Percentiles rank a stretch among this genome's conserved stretches.
Evolutionary conservation across 2,888 invertebrate species (phyloP).

Genomic region (Microctonus aethiopoides): DNA sequence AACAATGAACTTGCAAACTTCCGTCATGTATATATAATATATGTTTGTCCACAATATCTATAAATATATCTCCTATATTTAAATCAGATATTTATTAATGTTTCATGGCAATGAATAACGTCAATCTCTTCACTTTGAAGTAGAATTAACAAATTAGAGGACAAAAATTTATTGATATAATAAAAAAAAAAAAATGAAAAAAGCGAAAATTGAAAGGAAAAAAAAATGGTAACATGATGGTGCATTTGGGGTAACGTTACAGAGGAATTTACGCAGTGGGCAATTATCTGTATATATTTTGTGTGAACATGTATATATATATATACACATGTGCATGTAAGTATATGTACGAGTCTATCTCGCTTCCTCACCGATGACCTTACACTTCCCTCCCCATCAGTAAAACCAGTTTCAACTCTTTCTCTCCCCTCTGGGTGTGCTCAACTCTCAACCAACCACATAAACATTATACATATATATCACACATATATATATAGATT

Average conservation of each 20-base stretch:
- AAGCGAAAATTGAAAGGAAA: no score
- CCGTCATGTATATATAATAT: no score
- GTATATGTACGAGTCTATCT: slow-evolving; percentile 40
- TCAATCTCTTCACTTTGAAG: background rate
- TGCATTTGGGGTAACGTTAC: no score
- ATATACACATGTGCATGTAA: background rate
- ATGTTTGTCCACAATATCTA: no score
- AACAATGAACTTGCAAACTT: background rate
- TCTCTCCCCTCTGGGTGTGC: slow-evolving; percentile 52
- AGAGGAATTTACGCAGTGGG: no score
- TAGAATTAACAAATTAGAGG: background rate
- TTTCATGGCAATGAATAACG: no score
- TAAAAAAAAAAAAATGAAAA: no score
- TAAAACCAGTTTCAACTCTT: slow-evolving; percentile 61
- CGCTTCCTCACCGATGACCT: slow-evolving; percentile 57
- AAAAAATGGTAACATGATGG: background rate
- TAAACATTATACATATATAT: background rate
- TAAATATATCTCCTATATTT: no score
- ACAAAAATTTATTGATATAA: background rate
- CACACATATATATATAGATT: slow-evolving; percentile 14
- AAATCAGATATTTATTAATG: no score
- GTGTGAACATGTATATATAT: background rate
- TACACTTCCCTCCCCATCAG: slow-evolving; percentile 52
- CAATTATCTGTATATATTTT: no score
- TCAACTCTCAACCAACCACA: slow-evolving; percentile 37